A percentile compares a stretch with the other conserved stretches of the same genome.
Evolutionary conservation across 2,797 vertebrate genomes (phyloP).

Genomic region (Clarias fuscus): DNA sequence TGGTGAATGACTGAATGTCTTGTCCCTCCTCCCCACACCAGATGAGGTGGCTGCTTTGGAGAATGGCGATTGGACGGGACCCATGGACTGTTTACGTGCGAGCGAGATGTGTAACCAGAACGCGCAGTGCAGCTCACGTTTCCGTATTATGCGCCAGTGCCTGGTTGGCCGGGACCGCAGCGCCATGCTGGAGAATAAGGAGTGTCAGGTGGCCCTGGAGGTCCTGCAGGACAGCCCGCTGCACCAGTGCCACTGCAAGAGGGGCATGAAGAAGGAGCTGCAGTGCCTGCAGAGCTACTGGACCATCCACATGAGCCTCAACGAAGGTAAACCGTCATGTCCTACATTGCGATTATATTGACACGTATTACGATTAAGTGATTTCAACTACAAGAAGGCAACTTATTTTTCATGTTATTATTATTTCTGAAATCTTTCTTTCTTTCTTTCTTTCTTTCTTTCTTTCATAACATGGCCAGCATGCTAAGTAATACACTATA

Average conservation of each 20-base stretch:
- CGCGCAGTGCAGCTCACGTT: constrained; percentile 89
- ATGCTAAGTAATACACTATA: too few relatives aligned
- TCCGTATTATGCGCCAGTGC: constrained; percentile 92
- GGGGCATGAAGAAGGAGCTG: constrained; percentile 93
- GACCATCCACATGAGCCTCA: constrained; percentile 91
- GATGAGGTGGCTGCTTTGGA: constrained; percentile 70
- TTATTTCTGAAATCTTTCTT: too few relatives aligned
- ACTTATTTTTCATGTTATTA: too few relatives aligned
- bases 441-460: too few relatives aligned
- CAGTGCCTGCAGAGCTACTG: constrained; percentile 96
- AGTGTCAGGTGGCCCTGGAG: constrained; percentile 89
- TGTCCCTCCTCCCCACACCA: constrained; percentile 56
- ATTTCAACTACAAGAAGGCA: too few relatives aligned
- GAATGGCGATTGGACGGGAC: constrained; percentile 24
- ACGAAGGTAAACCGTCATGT: constrained; percentile 74
- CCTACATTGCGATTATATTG: too few relatives aligned
- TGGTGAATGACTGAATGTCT: background rate
- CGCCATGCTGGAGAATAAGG: constrained; percentile 89
- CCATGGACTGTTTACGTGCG: constrained; percentile 88
- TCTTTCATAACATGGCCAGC: too few relatives aligned
- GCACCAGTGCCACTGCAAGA: constrained; percentile 88
- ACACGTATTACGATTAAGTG: too few relatives aligned
- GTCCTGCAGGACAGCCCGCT: constrained; percentile 91
- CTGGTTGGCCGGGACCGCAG: constrained; percentile 86
- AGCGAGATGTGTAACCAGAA: constrained; percentile 90